phyloP scores from a whole-genome alignment of 1,140 invertebrate species.

The Luehdorfia chinensis region DNA sequence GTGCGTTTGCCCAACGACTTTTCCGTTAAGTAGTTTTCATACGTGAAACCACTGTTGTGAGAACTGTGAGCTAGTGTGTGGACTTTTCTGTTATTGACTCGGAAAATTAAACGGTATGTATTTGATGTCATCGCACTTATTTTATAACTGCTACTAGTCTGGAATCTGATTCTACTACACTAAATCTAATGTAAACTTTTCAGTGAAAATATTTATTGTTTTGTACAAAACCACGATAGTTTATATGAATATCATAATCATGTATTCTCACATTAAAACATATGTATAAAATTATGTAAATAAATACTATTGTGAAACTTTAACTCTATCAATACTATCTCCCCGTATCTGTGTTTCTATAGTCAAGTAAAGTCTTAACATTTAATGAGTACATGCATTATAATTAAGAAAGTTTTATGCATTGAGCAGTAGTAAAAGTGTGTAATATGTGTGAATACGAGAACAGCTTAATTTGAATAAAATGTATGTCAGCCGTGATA shows the following conservation, averaged over 20 bases:
- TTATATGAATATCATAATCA: too few relatives aligned
- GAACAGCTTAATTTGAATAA: slow-evolving; percentile 12
- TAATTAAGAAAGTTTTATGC: too few relatives aligned
- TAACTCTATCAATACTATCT: too few relatives aligned
- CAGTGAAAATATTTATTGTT: background rate
- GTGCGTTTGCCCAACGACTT: slow-evolving; percentile 33
- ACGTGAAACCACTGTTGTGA: slow-evolving; percentile 49
- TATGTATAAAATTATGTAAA: too few relatives aligned
- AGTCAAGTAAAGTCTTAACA: too few relatives aligned
- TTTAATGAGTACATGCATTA: too few relatives aligned
- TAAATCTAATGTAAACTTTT: background rate
- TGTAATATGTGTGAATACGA: slow-evolving; percentile 4
- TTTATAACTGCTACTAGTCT: background rate
- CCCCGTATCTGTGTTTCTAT: too few relatives aligned
- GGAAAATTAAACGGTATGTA: slow-evolving; percentile 39
- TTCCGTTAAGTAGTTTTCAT: slow-evolving; percentile 23
- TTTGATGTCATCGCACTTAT: slow-evolving; percentile 3
- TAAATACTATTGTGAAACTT: too few relatives aligned
- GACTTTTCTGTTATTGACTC: slow-evolving; percentile 39
- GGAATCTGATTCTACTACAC: background rate
- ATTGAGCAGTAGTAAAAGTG: too few relatives aligned
- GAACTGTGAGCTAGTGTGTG: slow-evolving; percentile 60
- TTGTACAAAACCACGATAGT: background rate
- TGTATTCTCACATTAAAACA: too few relatives aligned
- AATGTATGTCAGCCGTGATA: slow-evolving; percentile 18